Evolutionary conservation across 2,888 invertebrate species (phyloP), one percentile per base, ranked within the genome.

Genomic region (Eupelmus urozonus): DNA sequence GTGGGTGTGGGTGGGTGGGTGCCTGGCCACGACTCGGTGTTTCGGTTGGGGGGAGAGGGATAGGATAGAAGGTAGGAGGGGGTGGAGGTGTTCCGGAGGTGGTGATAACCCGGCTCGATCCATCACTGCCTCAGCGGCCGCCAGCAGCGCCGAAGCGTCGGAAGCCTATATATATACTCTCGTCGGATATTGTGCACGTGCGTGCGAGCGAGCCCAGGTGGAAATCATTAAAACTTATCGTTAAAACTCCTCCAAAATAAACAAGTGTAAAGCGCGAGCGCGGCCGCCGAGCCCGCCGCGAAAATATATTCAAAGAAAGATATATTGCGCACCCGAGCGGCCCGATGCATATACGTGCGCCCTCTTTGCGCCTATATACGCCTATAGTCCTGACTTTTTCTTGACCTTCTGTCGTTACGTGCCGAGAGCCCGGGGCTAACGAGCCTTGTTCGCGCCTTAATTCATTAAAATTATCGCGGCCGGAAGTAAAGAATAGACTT

Each of bases 61-160:
- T 53, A 83, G 49, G 74, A 78, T 81, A 53, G 51, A 16, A 62
- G 20, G 13, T 13, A 57, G n/a, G 51, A 42, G 72, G 69, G 72
- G 76, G 80, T 65, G 81, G 76, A 82, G 83, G 84, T 87, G 85
- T 86, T 86, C 86, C 85, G 85, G 85, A 85, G 88, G 85, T 86
- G 87, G 86, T 87, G 88, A 89, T 88, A 89, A 88, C 87, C 85
- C 84, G 83, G 82, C 85, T 86, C 89, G 87, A 89, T 88, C 88
- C 88, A 89, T 89, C 89, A 88, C 88, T 88, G 88, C 88, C 87
- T 83, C 69, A 9, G 16, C 72, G 53, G 57, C 20, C 49, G 55
- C 57, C 53, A 62, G 65, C 23, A 57, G 13, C 27, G 40, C 40
- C 9, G 20, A 11, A 27, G 18, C 71, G 59, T n/a, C n/a, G n/a